Conservation (phyloP, 2,113 vertebrate genomes). For the Calonectris borealis region DNA sequence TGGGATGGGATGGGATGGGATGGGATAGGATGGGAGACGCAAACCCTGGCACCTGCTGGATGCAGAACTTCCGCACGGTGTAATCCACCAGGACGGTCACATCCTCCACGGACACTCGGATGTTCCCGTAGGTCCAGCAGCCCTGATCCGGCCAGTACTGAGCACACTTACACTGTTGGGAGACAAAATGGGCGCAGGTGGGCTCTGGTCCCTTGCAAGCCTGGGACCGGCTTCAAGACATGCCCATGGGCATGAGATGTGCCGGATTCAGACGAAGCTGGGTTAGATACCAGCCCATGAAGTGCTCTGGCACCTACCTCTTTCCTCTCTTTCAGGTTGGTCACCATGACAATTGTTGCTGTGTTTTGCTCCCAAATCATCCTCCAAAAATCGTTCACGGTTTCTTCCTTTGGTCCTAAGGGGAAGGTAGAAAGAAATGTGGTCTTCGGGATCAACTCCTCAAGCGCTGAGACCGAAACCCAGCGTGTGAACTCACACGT, state of each 20-base stretch:
- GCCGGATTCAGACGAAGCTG: fast-evolving
- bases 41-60: conserved; percentile 85
- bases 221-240: neutral
- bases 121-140: conserved; percentile 97
- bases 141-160: conserved; percentile 99
- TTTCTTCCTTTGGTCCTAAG: conserved; percentile 97
- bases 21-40: fast-evolving
- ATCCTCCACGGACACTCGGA: conserved; percentile 96
- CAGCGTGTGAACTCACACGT: fast-evolving
- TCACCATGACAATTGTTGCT: conserved; percentile 98
- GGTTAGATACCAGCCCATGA: neutral
- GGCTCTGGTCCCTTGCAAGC: neutral
- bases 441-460: neutral
- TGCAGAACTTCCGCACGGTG: conserved; percentile 98
- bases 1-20: neutral
- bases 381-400: conserved; percentile 96
- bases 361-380: conserved; percentile 99
- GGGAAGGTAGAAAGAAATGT: neutral
- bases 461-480: fast-evolving
- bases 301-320: conserved; percentile 76
- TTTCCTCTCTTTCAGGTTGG: conserved; percentile 97
- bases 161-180: conserved; percentile 91
- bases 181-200: neutral
- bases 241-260: neutral
- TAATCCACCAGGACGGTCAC: conserved; percentile 95